phyloP scores from a whole-genome alignment of 1,140 invertebrate genomes.

The Trichoplusia ni region DNA sequence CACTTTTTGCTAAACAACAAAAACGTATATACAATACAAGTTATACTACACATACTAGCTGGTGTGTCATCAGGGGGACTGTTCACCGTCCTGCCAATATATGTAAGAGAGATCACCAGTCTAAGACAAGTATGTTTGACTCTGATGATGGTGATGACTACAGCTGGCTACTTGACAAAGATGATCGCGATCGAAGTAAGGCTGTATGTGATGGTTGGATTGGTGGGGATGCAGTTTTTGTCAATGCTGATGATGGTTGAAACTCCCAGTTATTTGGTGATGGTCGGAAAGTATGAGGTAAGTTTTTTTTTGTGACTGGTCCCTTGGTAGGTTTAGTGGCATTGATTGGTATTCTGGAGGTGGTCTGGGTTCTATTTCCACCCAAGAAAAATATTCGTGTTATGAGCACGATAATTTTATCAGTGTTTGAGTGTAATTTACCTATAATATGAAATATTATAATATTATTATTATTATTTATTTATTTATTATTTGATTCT shows the following conservation, averaged over 20 bases:
- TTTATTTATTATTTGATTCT: no score
- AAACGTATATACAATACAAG: conserved; percentile 17
- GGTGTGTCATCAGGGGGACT: conserved; percentile 59
- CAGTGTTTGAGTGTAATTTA: no score
- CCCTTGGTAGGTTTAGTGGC: no score
- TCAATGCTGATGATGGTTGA: conserved; percentile 55
- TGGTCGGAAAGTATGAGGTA: conserved; percentile 56
- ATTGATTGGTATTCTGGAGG: no score
- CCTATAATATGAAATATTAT: no score
- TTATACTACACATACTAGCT: conserved; percentile 51
- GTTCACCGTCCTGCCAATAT: conserved; percentile 57
- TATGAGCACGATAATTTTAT: no score
- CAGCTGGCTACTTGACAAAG: conserved; percentile 54
- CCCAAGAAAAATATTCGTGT: no score
- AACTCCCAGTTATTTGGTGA: conserved; percentile 60
- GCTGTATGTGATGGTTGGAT: conserved; percentile 50
- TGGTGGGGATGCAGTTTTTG: conserved; percentile 59
- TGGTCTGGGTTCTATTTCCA: no score
- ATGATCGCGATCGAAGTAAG: conserved; percentile 49
- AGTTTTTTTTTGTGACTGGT: conserved; percentile 29
- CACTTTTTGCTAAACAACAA: conserved; percentile 48
- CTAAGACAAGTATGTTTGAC: conserved; percentile 34
- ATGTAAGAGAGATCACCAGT: conserved; percentile 55
- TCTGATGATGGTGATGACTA: conserved; percentile 52
- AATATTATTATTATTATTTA: no score